Base-by-base conservation (phyloP, 2,888 invertebrate genomes). In the Phaedon cochleariae region DNA sequence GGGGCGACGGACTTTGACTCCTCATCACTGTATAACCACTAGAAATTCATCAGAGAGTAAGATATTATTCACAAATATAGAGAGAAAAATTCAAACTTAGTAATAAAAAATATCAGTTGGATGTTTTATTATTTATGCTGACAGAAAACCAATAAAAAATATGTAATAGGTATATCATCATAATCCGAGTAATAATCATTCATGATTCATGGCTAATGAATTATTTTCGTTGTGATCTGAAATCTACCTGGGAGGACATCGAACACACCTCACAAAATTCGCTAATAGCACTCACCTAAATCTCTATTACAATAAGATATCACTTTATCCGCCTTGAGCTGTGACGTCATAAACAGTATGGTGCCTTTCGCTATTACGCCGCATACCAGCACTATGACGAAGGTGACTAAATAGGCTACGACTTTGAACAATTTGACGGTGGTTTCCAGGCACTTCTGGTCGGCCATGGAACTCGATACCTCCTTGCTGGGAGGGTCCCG, bases 301-400 rank as follows among this genome's bases (percentile, higher is more conserved):
- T 93, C 91, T 82, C 88, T 91, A 86, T 94, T 95, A 86, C 95
- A 96, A 85, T 91, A 93, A 62, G 89, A 87, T 77, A 94, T 87
- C 72, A 88, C 88, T 81, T 91, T 90, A 81, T 92, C 91, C 76
- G 90, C 88, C 80, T 89, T 89, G 69, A 96, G 85, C 84, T 96
- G 95, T 74, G 96, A 95, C 59, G 95, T 94, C 95, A 96, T 96
- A 83, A 96, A 94, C 71, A 96, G 88, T 68, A 96, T 87, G 65
- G 93, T 92, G 74, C 94, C 93, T 85, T 97, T 97, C 76, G 95
- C 92, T 78, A 95, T 86, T 65, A 96, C 95, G 46, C 95, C 95
- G 59, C 93, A 92, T 1, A 86, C 90, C 76, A 97, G 87, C 69
- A 97, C 95, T 77, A 94, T 89, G 52, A 92, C 82, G 83, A 96